Evolutionary conservation across 2,113 vertebrate genomes (phyloP).

Genomic region (Tonatia bakeri): DNA sequence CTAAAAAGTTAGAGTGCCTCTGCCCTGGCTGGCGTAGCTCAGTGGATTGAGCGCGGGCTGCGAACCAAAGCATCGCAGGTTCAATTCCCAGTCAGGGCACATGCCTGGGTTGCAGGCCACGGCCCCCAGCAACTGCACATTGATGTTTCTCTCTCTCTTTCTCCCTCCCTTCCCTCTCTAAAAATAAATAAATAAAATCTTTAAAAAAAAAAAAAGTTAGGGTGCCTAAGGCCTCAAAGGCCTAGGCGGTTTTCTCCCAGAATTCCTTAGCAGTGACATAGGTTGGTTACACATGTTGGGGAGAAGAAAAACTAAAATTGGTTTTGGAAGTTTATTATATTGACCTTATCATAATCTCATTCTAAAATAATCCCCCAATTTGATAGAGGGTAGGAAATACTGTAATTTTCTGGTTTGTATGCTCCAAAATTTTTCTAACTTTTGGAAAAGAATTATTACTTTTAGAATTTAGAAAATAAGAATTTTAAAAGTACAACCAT

Average conservation of each 20-base stretch:
- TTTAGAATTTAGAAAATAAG: not conserved
- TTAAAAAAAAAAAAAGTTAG: not conserved
- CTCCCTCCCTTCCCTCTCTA: no score
- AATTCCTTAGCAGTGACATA: not conserved
- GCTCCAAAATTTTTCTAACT: not conserved
- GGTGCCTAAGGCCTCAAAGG: not conserved
- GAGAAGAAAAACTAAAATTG: not conserved
- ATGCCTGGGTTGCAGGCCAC: no score
- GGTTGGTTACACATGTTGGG: not conserved
- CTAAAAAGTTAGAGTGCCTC: not conserved
- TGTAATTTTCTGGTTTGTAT: not conserved
- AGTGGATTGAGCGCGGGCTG: no score
- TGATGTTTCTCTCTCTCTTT: no score
- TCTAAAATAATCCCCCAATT: not conserved
- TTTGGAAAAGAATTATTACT: not conserved
- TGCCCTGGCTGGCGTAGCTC: no score
- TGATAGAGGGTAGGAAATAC: not conserved
- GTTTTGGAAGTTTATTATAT: not conserved
- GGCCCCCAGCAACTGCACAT: no score
- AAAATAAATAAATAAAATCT: no score
- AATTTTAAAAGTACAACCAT: not conserved
- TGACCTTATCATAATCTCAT: not conserved
- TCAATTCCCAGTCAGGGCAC: no score
- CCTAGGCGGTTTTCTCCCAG: not conserved
- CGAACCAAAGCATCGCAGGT: no score